Conservation (phyloP, 2,113 vertebrate genomes). For the Clarias macrocephalus region DNA sequence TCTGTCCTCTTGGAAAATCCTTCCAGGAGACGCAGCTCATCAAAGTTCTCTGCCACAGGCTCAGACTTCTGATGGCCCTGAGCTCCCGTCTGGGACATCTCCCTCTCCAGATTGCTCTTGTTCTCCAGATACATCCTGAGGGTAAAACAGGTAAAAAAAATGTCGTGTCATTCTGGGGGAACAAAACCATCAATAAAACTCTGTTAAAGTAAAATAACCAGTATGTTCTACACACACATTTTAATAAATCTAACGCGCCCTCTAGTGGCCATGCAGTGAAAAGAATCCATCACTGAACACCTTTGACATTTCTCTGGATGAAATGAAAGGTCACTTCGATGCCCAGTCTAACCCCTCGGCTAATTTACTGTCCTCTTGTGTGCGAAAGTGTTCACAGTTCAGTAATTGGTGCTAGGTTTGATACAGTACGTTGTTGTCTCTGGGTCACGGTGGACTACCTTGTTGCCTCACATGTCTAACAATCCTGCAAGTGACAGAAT, state of each 20-base stretch:
- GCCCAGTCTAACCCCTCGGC: neutral
- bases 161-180: neutral
- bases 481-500: constrained; percentile 1
- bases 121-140: constrained; percentile 83
- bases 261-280: neutral
- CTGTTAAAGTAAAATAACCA: neutral
- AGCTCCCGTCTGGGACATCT: constrained; percentile 72
- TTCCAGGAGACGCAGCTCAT: constrained; percentile 76
- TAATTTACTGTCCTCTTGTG: neutral
- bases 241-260: neutral
- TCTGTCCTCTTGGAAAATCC: constrained; percentile 74
- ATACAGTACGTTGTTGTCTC: neutral
- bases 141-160: neutral
- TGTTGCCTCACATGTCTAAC: neutral
- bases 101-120: constrained; percentile 78
- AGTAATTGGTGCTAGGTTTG: neutral
- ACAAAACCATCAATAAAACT: neutral
- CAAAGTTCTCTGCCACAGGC: constrained; percentile 69
- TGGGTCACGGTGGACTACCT: neutral
- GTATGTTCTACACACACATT: neutral
- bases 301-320: neutral
- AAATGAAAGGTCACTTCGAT: neutral
- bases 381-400: neutral
- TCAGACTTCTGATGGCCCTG: constrained; percentile 66
- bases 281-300: neutral